Base-by-base conservation (phyloP, 2,797 vertebrate species). In the Takifugu ocellatus region DNA sequence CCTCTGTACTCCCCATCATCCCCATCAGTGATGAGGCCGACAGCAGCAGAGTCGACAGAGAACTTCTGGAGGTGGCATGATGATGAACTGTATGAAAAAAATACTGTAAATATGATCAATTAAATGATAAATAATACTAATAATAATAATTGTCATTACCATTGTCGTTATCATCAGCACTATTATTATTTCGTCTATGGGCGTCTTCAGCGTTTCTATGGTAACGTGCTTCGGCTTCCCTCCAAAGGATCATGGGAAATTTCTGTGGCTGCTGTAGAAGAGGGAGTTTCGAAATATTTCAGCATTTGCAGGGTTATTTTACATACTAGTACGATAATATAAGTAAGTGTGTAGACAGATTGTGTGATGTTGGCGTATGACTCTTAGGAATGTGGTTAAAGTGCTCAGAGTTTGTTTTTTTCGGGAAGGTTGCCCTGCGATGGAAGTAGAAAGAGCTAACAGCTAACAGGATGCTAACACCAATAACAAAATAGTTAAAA, bases 201-300 rank as follows among this genome's bases (percentile, higher is more conserved):
- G 31, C 42, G 27, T 9, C 5, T 1, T 17, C 45, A n/a, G 17
- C 39, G 84, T 88, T 85, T 55, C 88, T 66, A 85, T 51, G 81
- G 88, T 66, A 88, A 90, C 89, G 72, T 25, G 0, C 1, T 5
- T 53, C 59, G 56, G 87, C 87, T 83, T 88, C 70, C 57, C 52
- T 77, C 54, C 0, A 65, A 66, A 77, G 89, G 66, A 78, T 88
- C 83, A 84, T 84, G 88, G 88, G 89, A 83, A 84, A 69, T 1
- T 3, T 4, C 33, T 52, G 50, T 55, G 48, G 62, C 51, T 42
- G 29, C 46, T 49, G 74, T 70, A 79, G 71, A 75, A 81, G 89
- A 90, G 89, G 89, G 89, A 92, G 81, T 88, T 91, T 91, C 82
- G 81, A 90, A 91, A 74, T 48, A 51, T 70, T 61, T 71, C 9